phyloP scores from a whole-genome alignment of 2,797 vertebrate species.

The Zenarchopterus dispar region DNA sequence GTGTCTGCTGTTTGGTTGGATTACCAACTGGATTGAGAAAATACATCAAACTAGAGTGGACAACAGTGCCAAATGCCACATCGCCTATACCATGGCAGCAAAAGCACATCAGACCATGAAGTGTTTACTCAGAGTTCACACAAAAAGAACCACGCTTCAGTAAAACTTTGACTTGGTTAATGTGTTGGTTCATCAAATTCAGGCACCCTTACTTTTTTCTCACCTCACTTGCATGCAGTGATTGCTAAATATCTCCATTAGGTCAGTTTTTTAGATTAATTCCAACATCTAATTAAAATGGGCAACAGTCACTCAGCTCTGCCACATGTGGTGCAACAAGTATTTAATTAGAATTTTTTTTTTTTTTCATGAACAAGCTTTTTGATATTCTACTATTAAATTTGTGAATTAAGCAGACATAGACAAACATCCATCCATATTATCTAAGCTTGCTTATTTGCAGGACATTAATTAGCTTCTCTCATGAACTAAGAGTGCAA shows the following conservation, averaged over 20 bases:
- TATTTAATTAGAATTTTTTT: not conserved
- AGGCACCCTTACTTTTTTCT: not conserved
- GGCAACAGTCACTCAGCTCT: not conserved
- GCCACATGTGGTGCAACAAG: not conserved
- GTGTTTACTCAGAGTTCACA: not conserved
- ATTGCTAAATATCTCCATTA: not conserved
- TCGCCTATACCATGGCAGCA: slow-evolving; percentile 26
- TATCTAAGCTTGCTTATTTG: not conserved
- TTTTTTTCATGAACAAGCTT: too few relatives aligned
- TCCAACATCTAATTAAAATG: not conserved
- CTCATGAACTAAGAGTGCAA: not conserved
- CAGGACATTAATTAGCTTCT: not conserved
- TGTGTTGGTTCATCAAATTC: too few relatives aligned
- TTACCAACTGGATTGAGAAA: slow-evolving; percentile 75
- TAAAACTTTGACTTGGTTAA: too few relatives aligned
- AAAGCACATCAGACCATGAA: slow-evolving; percentile 26
- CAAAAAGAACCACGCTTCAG: too few relatives aligned
- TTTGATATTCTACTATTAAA: not conserved
- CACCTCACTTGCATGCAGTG: too few relatives aligned
- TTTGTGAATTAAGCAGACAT: slow-evolving; percentile 1
- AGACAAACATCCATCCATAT: slow-evolving; percentile 8
- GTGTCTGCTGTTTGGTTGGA: slow-evolving; percentile 69
- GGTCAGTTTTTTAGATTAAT: not conserved
- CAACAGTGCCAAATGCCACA: slow-evolving; percentile 36
- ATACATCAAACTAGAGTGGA: slow-evolving; percentile 57